Evolutionary conservation across 2,888 invertebrate genomes (phyloP), one percentile per base, ranked within the genome.

Genomic region (Rhingia campestris): DNA sequence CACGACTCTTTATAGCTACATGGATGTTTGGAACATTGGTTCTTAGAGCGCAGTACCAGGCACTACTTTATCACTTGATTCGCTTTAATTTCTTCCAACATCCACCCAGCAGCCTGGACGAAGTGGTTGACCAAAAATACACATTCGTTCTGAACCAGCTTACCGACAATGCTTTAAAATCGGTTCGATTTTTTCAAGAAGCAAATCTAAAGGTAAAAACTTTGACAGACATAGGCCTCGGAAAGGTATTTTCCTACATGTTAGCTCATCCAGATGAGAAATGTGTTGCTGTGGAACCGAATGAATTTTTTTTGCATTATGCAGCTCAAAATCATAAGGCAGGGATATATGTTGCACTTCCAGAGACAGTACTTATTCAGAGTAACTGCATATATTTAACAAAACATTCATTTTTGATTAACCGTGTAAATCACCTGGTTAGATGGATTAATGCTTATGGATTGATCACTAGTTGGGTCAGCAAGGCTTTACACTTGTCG

Each of bases 391-490:
- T 89, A 67, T 88, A 88, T 14, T 59, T 89, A 9, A 61, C 80
- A 0, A 89, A 89, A 69, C 89, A 89, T 53, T 89, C 89, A 0
- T 88, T 86, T 41, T 87, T 89, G 4, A 76, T 87, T n/a, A 86
- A 88, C 22, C 86, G 87, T 6, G 79, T 89, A 1, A 88, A 89
- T 61, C 84, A 84, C 30, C 81, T 87, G 58, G 76, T 89, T 4
- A 81, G 86, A 49, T 80, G 82, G 86, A 82, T 89, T 84, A 86
- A 86, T 0, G 86, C 88, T 4, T 87, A 76, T 4, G 90, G 89
- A 2, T 66, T 89, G 4, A 53, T 88, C n/a, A 41, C 74, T 1
- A 64, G 81, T 4, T 89, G 88, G 89, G 70, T 58, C 3, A 53
- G 35, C 3, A 69, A 75, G 3, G 75, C 64, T 1, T 43, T 80